Evolutionary conservation across 2,888 invertebrate genomes (phyloP).

Genomic region (Drosophila meridiana): DNA sequence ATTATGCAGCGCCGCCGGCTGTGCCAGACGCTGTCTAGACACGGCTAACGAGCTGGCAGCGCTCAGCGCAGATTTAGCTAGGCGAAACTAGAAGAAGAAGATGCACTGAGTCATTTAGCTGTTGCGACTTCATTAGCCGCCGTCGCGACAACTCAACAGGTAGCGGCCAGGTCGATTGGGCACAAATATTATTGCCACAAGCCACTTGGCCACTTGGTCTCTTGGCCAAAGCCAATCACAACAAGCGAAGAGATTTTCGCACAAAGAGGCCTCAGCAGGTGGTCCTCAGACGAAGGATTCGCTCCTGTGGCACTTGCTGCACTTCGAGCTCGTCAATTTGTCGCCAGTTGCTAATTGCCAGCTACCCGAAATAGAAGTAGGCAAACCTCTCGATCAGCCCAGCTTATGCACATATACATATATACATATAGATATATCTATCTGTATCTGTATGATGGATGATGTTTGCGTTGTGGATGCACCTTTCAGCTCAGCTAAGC

Average conservation of each 20-base stretch:
- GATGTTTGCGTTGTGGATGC: conserved; percentile 24
- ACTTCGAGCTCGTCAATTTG: conserved; percentile 59
- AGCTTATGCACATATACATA: neutral
- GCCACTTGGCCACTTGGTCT: conserved; percentile 31
- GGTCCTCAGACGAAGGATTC: conserved; percentile 45
- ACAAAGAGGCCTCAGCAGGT: conserved; percentile 72
- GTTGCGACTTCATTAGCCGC: conserved; percentile 61
- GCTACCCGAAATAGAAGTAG: conserved; percentile 16
- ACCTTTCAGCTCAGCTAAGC: conserved; percentile 33
- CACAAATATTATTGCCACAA: conserved; percentile 79
- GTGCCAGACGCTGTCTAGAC: conserved; percentile 59
- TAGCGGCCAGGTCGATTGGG: conserved; percentile 21
- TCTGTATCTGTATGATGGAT: conserved; percentile 55
- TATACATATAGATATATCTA: neutral
- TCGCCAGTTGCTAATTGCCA: conserved; percentile 77
- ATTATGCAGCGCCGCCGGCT: conserved; percentile 59
- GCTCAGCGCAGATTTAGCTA: conserved; percentile 35
- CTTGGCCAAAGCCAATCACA: conserved; percentile 46
- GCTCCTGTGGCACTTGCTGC: conserved; percentile 15
- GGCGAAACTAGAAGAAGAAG: neutral
- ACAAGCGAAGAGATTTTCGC: conserved; percentile 57
- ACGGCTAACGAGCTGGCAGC: conserved; percentile 48
- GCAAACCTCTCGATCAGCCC: neutral
- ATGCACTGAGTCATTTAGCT: conserved; percentile 63
- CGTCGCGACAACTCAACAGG: conserved; percentile 48